These are phyloP conservation scores for Parambassis ranga DNA, from an alignment of 2,797 vertebrate species.

Conservation along the genomic window DNA sequence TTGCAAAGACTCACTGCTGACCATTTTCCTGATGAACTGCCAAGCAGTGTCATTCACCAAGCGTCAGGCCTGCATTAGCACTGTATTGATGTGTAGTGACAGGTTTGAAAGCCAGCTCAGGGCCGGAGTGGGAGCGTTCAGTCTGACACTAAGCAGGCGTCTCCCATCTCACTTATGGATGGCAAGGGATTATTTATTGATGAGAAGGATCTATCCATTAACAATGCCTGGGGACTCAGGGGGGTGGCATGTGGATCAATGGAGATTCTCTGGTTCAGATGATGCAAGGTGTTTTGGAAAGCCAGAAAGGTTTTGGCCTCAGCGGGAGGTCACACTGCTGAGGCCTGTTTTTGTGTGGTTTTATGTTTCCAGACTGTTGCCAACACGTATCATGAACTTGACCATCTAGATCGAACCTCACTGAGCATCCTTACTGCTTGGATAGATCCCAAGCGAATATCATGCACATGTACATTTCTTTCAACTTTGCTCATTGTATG, in stretches of 20 bases:
- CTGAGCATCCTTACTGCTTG: too few relatives aligned
- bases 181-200: slow-evolving; percentile 56
- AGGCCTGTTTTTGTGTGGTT: neutral
- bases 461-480: neutral
- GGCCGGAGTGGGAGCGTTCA: neutral
- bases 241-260: slow-evolving; percentile 21
- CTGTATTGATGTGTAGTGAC: neutral
- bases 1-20: neutral
- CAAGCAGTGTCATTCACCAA: neutral
- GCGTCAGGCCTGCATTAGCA: neutral
- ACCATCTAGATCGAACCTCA: neutral
- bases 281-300: slow-evolving; percentile 1
- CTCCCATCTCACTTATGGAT: slow-evolving; percentile 20
- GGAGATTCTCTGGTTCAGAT: slow-evolving; percentile 15
- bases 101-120: slow-evolving; percentile 6
- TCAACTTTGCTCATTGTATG: neutral
- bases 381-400: neutral
- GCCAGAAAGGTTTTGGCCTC: neutral
- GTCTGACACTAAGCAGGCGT: neutral
- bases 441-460: too few relatives aligned
- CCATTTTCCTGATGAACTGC: neutral
- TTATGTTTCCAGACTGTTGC: neutral
- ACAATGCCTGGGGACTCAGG: slow-evolving; percentile 8
- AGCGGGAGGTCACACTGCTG: neutral
- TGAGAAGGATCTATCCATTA: slow-evolving; percentile 52